Evolutionary conservation across 2,797 vertebrate species (phyloP), one percentile per base, ranked within the genome.

Genomic region (Pampus argenteus): DNA sequence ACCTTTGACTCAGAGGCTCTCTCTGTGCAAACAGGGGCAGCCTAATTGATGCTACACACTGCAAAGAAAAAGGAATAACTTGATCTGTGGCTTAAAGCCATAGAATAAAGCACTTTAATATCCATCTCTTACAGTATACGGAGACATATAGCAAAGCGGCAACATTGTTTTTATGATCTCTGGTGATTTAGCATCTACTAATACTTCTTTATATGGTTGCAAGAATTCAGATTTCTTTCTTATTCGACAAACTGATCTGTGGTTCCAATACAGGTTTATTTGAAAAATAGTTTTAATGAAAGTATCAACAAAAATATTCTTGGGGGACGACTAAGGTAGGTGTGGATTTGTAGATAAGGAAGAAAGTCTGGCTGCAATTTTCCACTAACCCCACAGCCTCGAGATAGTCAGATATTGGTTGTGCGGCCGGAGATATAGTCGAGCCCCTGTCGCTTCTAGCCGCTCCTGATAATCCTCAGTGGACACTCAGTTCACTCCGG

Each of bases 1-100:
- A 94, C 93, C 94, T 95, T 94, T 93, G 90, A 92, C 92, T 91
- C 84, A 38, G 74, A 79, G 59, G 76, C 78, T 86, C 76, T 69
- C 55, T 78, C 78, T 82, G 57, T 66, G 65, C 83, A 81, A 82
- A 80, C 69, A 70, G 72, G 50, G 54, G 29, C 71, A 17, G 72
- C 6, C 76, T 90, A 90, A 91, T 86, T 90, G 82, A 86, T 81
- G 83, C 57, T 68, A 36, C 9, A 22, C 44, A 34, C 70, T 51
- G 48, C 55, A 69, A 69, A 63, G 69, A 66, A 14, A 62, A 80
- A 59, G 42, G 59, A 76, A 85, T 62, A 73, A 64, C 75, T 66
- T 71, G 29, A 71, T 66, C 49, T 22, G 54, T 71, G 66, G 55
- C 59, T 50, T 49, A 25, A 6, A 40, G 65, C 44, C 44, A 18